A percentile compares a stretch with the other conserved stretches of the same genome.
Conservation (phyloP, 2,888 invertebrate species). For the Melitaea athalia region DNA sequence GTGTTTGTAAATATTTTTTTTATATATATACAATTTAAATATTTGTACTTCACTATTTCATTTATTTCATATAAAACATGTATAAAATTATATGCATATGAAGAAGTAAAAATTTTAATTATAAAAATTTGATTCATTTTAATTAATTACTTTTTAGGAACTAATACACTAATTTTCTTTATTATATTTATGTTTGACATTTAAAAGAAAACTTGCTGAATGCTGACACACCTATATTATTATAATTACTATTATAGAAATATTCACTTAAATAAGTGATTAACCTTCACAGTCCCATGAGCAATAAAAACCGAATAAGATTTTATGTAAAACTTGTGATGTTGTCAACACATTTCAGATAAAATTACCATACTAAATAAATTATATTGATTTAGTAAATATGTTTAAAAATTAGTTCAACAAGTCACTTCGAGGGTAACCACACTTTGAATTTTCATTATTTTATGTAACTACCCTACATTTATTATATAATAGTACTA, state of each 20-base stretch:
- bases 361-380: not conserved
- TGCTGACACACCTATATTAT: too few relatives aligned
- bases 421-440: not conserved
- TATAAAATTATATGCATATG: too few relatives aligned
- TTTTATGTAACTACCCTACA: not conserved
- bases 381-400: not conserved
- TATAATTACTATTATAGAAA: not conserved
- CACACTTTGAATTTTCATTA: not conserved
- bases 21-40: too few relatives aligned
- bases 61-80: too few relatives aligned
- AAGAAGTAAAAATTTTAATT: too few relatives aligned
- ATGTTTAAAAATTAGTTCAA: not conserved
- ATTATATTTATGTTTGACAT: too few relatives aligned
- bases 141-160: too few relatives aligned
- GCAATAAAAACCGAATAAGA: constrained; percentile 5
- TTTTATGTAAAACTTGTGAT: not conserved
- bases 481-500: not conserved
- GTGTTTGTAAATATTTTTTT: too few relatives aligned
- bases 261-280: constrained; percentile 22
- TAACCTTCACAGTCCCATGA: constrained; percentile 15
- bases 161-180: too few relatives aligned
- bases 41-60: too few relatives aligned
- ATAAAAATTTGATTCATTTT: too few relatives aligned
- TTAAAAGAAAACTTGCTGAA: too few relatives aligned
- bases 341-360: not conserved